Evolutionary conservation across 2,888 invertebrate genomes (phyloP), one percentile per base, ranked within the genome.

Genomic region (Polyploca ridens): DNA sequence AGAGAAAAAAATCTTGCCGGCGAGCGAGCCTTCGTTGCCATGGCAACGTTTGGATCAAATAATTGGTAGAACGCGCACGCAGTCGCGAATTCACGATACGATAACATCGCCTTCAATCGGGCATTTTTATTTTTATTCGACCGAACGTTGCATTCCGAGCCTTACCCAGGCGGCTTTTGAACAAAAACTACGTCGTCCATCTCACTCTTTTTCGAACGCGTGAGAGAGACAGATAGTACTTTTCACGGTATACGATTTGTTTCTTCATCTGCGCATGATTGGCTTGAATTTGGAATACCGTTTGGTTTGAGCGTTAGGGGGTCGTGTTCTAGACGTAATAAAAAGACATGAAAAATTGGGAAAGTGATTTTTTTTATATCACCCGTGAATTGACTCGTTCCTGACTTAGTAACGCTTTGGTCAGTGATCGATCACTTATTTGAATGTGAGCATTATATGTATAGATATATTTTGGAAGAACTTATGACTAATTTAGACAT

Each of bases 11-110:
- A 70, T 59, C 61, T 64, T 62, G 68, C 73, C n/a, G 6, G 72
- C 69, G 64, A 69, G 72, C 65, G 67, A 54, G 54, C 54, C 54
- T 54, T n/a, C 66, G 87, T 89, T 84, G 83, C 88, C 83, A 89
- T 90, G 75, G 90, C 86, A 88, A 89, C 90, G 67, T 76, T 27
- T 76, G 78, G 80, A 80, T 80, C 85, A 84, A 85, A 88, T 88
- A 87, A 87, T 86, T 88, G 86, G 83, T 76, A 77, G 77, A 73
- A 76, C 78, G 75, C 62, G 19, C 60, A 8, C 41, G 46, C 59
- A 74, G 76, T 27, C n/a, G 4, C 35, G 35, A 5, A 35, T 5
- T 71, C 67, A 73, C 67, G 83, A 87, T 87, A 84, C 67, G 83
- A 87, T 87, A 84, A 74, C 77, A 84, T 85, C 85, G 73, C 67